Percentiles rank a stretch among this genome's conserved stretches.
phyloP scores from a whole-genome alignment of 2,113 vertebrate genomes.

The Callocephalon fimbriatum region DNA sequence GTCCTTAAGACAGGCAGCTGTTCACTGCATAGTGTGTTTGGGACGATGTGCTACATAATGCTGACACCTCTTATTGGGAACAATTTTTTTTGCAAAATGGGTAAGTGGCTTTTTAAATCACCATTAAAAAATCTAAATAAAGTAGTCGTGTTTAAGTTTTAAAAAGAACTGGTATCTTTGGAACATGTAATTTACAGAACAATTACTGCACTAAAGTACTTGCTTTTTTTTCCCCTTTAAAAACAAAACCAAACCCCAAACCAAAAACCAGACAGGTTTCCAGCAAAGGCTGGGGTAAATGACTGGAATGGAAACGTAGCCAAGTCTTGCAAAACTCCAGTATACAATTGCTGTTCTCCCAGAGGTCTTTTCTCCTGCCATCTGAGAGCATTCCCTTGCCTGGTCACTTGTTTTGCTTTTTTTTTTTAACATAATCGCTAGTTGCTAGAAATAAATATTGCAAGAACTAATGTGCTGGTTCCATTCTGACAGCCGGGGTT shows the following conservation, averaged over 20 bases:
- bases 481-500: background rate
- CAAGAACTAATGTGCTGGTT: background rate
- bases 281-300: constrained; percentile 23
- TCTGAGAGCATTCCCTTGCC: background rate
- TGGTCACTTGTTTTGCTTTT: background rate
- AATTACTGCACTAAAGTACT: constrained; percentile 12
- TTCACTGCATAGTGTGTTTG: background rate
- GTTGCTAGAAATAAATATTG: constrained; percentile 20
- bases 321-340: background rate
- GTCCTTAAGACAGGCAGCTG: background rate
- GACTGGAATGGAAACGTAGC: background rate
- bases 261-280: constrained; percentile 17
- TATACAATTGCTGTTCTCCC: background rate
- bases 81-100: background rate
- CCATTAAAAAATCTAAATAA: background rate
- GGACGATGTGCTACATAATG: background rate
- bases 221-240: background rate
- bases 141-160: background rate
- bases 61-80: background rate
- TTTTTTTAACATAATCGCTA: background rate
- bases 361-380: background rate
- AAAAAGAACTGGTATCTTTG: constrained; percentile 14
- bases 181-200: constrained; percentile 26
- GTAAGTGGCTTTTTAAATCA: background rate
- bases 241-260: constrained; percentile 18